Percentiles rank a stretch among this genome's conserved stretches.
Conservation (phyloP, 2,888 invertebrate genomes). For the Apodemia mormo region DNA sequence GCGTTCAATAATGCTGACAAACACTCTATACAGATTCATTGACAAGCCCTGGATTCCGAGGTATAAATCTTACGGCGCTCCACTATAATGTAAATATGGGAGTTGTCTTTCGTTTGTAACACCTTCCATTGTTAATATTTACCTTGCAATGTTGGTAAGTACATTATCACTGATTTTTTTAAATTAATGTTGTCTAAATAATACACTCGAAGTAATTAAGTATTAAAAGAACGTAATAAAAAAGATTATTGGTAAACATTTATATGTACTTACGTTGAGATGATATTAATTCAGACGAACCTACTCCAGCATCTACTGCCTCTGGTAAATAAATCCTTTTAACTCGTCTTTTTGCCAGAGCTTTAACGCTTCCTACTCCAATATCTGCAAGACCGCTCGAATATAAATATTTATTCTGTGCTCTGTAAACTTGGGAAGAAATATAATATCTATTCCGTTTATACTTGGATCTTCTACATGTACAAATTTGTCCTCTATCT, state of each 20-base stretch:
- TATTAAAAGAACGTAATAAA: no score
- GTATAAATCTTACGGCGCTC: no score
- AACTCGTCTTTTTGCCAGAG: slow-evolving; percentile 13
- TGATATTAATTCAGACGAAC: neutral
- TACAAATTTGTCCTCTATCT: slow-evolving; percentile 37
- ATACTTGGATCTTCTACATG: slow-evolving; percentile 33
- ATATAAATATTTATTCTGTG: slow-evolving; percentile 28
- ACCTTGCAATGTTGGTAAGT: no score
- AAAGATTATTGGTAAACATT: neutral
- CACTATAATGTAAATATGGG: no score
- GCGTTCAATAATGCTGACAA: no score
- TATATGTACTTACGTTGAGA: neutral
- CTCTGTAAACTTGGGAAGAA: slow-evolving; percentile 33
- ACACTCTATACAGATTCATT: no score
- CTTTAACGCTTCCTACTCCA: slow-evolving; percentile 47
- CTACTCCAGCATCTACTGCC: neutral
- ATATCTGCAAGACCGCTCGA: slow-evolving; percentile 43
- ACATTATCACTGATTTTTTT: no score
- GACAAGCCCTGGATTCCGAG: no score
- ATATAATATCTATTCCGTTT: slow-evolving; percentile 28
- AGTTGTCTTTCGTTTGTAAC: no score
- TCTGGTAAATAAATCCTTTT: neutral
- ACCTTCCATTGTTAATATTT: no score
- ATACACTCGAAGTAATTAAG: no score
- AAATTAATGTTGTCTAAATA: no score